Evolutionary conservation across 2,888 invertebrate species (phyloP).

Genomic region (Rosalia funebris): DNA sequence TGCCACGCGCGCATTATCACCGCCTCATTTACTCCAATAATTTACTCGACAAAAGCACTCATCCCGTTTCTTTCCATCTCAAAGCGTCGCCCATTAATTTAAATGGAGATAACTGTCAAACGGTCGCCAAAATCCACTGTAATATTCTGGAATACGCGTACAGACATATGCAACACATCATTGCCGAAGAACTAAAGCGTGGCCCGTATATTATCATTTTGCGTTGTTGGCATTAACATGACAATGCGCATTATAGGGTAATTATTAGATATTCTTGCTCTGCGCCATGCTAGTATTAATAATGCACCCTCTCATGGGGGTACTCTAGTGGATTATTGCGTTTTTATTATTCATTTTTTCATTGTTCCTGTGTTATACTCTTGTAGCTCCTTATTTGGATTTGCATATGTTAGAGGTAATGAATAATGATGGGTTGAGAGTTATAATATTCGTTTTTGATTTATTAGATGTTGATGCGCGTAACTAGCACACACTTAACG

Average conservation of each 20-base stretch:
- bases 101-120: conserved; percentile 34
- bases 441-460: conserved; percentile 36
- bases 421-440: conserved; percentile 30
- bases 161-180: conserved; percentile 42
- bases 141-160: conserved; percentile 30
- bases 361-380: conserved; percentile 40
- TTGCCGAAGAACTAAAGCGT: conserved; percentile 38
- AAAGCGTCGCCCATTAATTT: conserved; percentile 26
- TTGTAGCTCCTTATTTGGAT: conserved; percentile 33
- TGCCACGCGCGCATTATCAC: conserved; percentile 51
- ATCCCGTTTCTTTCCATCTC: conserved; percentile 37
- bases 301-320: conserved; percentile 50
- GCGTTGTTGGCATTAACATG: conserved; percentile 55
- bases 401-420: conserved; percentile 38
- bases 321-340: conserved; percentile 52
- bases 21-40: conserved; percentile 53
- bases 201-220: conserved; percentile 37
- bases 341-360: conserved; percentile 55
- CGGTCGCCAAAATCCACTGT: conserved; percentile 32
- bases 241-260: conserved; percentile 61
- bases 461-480: conserved; percentile 24
- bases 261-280: conserved; percentile 60
- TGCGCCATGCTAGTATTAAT: conserved; percentile 52
- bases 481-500: too few relatives aligned
- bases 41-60: conserved; percentile 44